Evolutionary conservation across 2,113 vertebrate genomes (phyloP).

Genomic region (Corydoras sp.): DNA sequence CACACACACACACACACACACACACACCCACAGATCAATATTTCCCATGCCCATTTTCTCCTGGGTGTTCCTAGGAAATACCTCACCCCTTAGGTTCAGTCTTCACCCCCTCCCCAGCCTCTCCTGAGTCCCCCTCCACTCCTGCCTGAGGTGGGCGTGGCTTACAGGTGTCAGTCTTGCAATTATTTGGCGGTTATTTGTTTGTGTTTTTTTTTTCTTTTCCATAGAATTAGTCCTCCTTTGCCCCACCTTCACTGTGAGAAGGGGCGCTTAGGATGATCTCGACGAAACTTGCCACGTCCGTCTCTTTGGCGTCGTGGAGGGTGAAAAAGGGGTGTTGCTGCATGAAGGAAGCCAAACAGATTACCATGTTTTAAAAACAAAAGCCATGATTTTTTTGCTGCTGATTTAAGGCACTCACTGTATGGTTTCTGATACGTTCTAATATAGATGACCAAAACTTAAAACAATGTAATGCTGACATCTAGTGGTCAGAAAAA

Average conservation of each 20-base stretch:
- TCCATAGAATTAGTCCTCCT: constrained; percentile 30
- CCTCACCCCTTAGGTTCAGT: constrained; percentile 23
- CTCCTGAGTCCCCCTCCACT: constrained; percentile 14
- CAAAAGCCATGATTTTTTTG: not conserved
- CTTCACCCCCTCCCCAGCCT: not conserved
- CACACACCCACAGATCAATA: constrained; percentile 61
- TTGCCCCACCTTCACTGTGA: constrained; percentile 19
- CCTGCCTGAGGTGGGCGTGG: constrained; percentile 38
- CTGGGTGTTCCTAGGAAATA: constrained; percentile 25
- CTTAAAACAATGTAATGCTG: constrained; percentile 16
- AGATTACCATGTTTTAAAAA: constrained; percentile 16
- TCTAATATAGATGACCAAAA: no score
- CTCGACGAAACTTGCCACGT: constrained; percentile 93
- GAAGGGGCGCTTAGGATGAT: constrained; percentile 75
- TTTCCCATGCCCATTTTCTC: constrained; percentile 19
- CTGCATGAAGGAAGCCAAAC: constrained; percentile 58
- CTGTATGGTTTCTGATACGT: no score
- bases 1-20: constrained; percentile 9
- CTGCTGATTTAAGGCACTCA: no score
- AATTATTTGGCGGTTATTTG: constrained; percentile 31
- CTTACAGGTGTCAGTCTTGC: constrained; percentile 44
- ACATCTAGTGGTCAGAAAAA: constrained; percentile 30
- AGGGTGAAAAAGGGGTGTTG: constrained; percentile 90
- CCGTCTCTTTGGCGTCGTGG: constrained; percentile 94
- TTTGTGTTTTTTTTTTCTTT: constrained; percentile 12